Conservation (phyloP, 2,113 vertebrate genomes). For the Anthoscopus minutus region DNA sequence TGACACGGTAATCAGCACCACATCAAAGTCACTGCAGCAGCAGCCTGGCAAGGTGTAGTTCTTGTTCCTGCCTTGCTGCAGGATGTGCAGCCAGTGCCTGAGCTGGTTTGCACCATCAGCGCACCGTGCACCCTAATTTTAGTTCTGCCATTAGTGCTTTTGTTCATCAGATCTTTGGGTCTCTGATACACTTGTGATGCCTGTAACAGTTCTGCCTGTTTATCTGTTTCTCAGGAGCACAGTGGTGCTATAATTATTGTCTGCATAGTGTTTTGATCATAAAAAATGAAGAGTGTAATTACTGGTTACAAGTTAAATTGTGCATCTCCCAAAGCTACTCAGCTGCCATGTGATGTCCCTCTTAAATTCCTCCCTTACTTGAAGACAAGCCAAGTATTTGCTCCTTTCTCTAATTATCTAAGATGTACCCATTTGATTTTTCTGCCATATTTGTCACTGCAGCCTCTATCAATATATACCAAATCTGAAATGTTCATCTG, state of each 20-base stretch:
- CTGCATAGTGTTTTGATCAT: background rate
- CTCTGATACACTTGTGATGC: background rate
- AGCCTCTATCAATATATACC: background rate
- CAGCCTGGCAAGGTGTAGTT: background rate
- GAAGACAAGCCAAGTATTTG: background rate
- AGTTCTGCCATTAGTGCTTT: background rate
- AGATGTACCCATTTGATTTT: background rate
- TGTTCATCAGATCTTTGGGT: background rate
- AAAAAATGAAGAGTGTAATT: background rate
- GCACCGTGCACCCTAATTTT: background rate
- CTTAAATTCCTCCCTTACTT: background rate
- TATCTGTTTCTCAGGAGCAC: background rate
- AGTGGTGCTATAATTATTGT: background rate
- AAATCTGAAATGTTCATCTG: background rate
- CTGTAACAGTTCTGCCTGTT: background rate
- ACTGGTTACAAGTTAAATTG: background rate
- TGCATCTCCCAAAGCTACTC: background rate
- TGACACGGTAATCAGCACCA: background rate
- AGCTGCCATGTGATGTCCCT: background rate
- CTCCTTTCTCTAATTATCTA: background rate
- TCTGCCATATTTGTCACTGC: background rate
- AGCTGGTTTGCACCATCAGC: background rate
- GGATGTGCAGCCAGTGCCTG: background rate
- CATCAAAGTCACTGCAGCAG: background rate
- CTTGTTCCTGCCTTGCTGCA: background rate